Base-by-base conservation (phyloP, 2,797 vertebrate genomes). In the Chelon auratus region DNA sequence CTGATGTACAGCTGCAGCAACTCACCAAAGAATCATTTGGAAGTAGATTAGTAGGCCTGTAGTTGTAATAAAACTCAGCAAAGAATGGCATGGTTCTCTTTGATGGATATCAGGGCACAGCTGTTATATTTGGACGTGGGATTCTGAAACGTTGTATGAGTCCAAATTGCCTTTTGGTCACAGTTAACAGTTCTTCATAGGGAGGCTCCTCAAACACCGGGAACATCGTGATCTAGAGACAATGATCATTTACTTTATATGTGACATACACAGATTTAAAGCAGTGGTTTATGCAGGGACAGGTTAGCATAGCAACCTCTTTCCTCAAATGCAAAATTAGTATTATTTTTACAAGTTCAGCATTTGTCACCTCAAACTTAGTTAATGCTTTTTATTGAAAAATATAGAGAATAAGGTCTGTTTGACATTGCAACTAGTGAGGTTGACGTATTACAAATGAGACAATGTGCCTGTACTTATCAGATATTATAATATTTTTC, bases 1-100 rank as follows among this genome's bases (percentile, higher is more conserved):
- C 67, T 80, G 68, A 76, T 79, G 68, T 61, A 63, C 70, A 72
- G 72, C 53, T 67, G 24, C 66, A 61, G 58, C 18, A 84, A 45
- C 68, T 47, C 52, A 51, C 73, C 50, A 69, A 78, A 86, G 36
- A 69, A 43, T 55, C 0, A 59, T 39, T 55, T 47, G 45, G 54
- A 72, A 51, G 45, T 40, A 37, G 57, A 45, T 15, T 43, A 61
- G 47, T 7, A 50, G 2, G 30, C 30, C 3, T 4, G 13, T n/a
- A 45, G 8, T 45, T 51, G 36, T 20, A 42, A 45, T 15, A 45
- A 60, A 73, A 75, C 17, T 42, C 26, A 54, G 39, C 36, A 50
- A 24, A 39, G 30, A 9, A 52, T 54, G 22, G 15, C 58, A 11
- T 42, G 47, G n/a, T 57, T 63, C 10, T 55, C 5, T 39, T 61